Evolutionary conservation across 2,113 vertebrate genomes (phyloP).

Genomic region (human (Homo sapiens)): DNA sequence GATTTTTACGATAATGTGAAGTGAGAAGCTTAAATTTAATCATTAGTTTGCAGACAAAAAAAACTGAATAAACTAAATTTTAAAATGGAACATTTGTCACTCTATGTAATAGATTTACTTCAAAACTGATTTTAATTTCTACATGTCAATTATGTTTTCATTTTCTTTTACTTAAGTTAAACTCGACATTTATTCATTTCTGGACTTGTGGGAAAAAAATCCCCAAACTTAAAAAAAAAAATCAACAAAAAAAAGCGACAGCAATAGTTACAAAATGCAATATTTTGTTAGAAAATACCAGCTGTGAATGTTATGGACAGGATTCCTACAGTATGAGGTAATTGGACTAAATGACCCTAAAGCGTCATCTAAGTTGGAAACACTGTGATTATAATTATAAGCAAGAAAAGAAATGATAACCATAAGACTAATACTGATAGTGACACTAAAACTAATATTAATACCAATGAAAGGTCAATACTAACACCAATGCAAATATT

Average conservation of each 20-base stretch:
- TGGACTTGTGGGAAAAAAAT: neutral
- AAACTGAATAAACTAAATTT: neutral
- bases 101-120: neutral
- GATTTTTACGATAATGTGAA: neutral
- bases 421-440: neutral
- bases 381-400: neutral
- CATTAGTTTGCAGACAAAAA: neutral
- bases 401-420: neutral
- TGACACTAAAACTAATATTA: neutral
- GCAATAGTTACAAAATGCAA: neutral
- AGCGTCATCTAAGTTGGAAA: neutral
- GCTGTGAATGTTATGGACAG: neutral
- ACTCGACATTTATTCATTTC: neutral
- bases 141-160: neutral
- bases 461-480: neutral
- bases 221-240: neutral
- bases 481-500: neutral
- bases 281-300: constrained; percentile 6
- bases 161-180: neutral
- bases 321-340: neutral
- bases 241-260: neutral
- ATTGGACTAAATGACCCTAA: neutral
- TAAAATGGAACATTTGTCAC: neutral
- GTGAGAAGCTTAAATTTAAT: neutral
- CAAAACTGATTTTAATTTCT: constrained; percentile 28